phyloP scores from a whole-genome alignment of 2,113 vertebrate genomes.

The Balaenoptera acutorostrata region DNA sequence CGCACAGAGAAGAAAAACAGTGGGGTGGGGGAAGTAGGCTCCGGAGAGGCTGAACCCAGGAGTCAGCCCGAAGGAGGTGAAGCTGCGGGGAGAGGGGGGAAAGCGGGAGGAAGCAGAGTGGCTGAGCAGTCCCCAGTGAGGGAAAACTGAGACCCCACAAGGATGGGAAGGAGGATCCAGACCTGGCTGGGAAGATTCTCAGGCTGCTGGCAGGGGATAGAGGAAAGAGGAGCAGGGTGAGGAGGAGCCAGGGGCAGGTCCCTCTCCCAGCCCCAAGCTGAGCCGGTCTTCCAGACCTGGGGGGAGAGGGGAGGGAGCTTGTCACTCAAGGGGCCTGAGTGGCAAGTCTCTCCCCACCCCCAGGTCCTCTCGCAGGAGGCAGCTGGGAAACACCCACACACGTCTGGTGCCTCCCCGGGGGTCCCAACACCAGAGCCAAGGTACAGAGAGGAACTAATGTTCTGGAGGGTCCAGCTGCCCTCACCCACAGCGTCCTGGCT shows the following conservation, averaged over 20 bases:
- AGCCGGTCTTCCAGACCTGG: not conserved
- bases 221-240: not conserved
- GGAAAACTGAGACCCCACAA: not conserved
- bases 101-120: not conserved
- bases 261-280: not conserved
- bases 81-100: not conserved
- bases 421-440: conserved; percentile 64
- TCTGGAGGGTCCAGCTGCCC: conserved; percentile 51
- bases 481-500: not conserved
- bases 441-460: conserved; percentile 39
- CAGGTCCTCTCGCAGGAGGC: conserved; percentile 53
- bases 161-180: not conserved
- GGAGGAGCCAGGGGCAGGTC: not conserved
- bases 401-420: conserved; percentile 62
- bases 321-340: not conserved
- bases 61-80: not conserved
- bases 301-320: not conserved
- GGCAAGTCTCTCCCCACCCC: not conserved
- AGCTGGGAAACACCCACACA: conserved; percentile 69
- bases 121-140: not conserved
- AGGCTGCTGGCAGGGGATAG: not conserved
- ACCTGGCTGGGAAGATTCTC: not conserved
- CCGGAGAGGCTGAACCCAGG: not conserved
- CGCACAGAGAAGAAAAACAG: not conserved
- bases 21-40: not conserved